phyloP scores from a whole-genome alignment of 2,113 vertebrate species.

The Colaptes auratus region DNA sequence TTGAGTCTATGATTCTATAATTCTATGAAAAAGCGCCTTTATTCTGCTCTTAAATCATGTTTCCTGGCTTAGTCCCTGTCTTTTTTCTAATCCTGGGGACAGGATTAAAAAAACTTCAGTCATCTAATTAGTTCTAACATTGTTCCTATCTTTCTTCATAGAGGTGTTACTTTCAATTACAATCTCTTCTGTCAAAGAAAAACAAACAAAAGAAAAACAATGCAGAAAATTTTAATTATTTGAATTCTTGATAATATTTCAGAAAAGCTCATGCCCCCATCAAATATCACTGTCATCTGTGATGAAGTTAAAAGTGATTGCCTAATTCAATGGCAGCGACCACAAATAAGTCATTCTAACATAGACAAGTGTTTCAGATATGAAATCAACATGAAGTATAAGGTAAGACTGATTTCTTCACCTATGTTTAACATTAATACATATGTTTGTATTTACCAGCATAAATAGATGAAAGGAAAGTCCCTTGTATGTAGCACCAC shows the following conservation, averaged over 20 bases:
- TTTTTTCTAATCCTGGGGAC: background rate
- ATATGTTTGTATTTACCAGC: background rate
- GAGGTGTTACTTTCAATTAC: background rate
- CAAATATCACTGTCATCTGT: conserved; percentile 37
- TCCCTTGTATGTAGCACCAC: background rate
- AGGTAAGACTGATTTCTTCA: conserved; percentile 37
- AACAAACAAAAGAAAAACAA: background rate
- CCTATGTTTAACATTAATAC: background rate
- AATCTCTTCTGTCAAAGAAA: background rate
- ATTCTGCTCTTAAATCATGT: background rate
- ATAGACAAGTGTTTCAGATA: conserved; percentile 39
- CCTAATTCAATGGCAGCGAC: conserved; percentile 33
- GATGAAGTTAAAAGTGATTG: background rate
- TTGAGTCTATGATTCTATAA: too few species aligned
- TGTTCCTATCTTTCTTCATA: background rate
- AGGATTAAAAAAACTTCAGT: background rate
- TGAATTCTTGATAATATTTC: conserved; percentile 21
- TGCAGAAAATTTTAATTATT: background rate
- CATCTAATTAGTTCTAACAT: background rate
- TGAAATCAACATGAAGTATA: conserved; percentile 7
- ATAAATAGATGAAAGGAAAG: background rate
- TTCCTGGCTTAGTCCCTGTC: background rate
- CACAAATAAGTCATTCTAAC: conserved; percentile 39
- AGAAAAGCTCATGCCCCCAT: conserved; percentile 59
- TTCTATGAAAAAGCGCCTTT: background rate